Evolutionary conservation across 1,140 invertebrate species (phyloP), one percentile per base, ranked within the genome.

Genomic region (Bicyclus anynana): DNA sequence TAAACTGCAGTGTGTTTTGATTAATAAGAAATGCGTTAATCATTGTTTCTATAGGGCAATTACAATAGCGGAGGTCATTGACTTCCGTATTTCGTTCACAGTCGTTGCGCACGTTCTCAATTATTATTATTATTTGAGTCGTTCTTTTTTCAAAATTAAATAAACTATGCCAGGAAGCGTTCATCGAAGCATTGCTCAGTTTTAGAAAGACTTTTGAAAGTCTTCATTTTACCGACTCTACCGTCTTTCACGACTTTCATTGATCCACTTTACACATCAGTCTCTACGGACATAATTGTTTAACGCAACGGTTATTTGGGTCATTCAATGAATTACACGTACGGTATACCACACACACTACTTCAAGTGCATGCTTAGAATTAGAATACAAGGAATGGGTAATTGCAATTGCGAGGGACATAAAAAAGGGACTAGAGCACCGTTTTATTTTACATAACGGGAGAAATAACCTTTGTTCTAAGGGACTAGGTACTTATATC

Each of bases 51-150:
- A 13, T 35, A 46, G 49, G 56, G 40, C 27, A 53, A 58, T 51
- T 53, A 59, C 44, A 59, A 53, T 59, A 59, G 42, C 33, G 7
- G 57, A 53, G 57, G 50, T 59, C 57, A 27, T 29, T 59, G 50
- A 48, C 57, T 48, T 49, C 33, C 23, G 50, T 9, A 42, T 21
- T 26, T 17, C 27, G 35, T 23, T 35, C 18, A 29, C n/a, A 51
- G 47, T 33, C 37, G 4, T 38, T 35, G n/a, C n/a, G n/a, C n/a
- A n/a, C n/a, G n/a, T n/a, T n/a, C n/a, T n/a, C n/a, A n/a, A n/a
- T n/a, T n/a, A n/a, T n/a, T n/a, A n/a, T n/a, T n/a, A n/a, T n/a
- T n/a, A n/a, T n/a, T n/a, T n/a, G n/a, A n/a, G n/a, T n/a, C n/a
- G n/a, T n/a, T n/a, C n/a, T n/a, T n/a, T n/a, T n/a, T n/a, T n/a